Conservation (phyloP, 2,797 vertebrate species). For the Phylloscopus collybita region DNA sequence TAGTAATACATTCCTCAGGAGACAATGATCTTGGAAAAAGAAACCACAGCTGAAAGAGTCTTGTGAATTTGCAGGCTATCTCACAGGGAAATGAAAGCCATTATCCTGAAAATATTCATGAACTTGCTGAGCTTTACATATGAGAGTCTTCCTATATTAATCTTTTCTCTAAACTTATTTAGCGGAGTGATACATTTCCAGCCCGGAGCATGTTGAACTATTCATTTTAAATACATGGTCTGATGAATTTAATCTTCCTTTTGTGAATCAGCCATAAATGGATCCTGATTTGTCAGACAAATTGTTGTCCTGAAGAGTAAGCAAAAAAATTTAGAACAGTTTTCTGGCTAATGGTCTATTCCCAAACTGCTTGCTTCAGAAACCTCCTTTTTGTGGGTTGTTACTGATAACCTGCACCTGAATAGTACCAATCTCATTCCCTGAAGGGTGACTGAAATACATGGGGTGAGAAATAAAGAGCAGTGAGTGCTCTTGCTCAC, state of each 20-base stretch:
- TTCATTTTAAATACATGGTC: background rate
- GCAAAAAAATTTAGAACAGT: background rate
- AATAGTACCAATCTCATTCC: background rate
- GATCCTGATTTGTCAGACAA: background rate
- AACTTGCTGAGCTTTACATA: conserved; percentile 3
- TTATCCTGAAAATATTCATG: conserved; percentile 1
- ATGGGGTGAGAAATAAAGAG: background rate
- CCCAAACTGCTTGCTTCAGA: background rate
- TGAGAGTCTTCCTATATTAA: background rate
- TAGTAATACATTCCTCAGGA: background rate
- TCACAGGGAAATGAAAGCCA: background rate
- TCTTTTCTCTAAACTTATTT: background rate
- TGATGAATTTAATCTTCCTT: background rate
- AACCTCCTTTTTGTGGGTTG: background rate
- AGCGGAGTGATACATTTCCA: background rate
- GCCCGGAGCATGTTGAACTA: background rate
- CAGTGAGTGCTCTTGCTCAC: background rate
- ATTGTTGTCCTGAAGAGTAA: background rate
- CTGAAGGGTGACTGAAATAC: background rate
- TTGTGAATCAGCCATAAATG: background rate
- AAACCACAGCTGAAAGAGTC: background rate
- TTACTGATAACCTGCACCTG: background rate
- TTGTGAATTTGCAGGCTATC: background rate
- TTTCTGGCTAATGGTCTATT: background rate
- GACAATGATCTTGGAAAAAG: background rate